phyloP scores from a whole-genome alignment of 2,888 invertebrate species.

The Leptogaster cylindrica region DNA sequence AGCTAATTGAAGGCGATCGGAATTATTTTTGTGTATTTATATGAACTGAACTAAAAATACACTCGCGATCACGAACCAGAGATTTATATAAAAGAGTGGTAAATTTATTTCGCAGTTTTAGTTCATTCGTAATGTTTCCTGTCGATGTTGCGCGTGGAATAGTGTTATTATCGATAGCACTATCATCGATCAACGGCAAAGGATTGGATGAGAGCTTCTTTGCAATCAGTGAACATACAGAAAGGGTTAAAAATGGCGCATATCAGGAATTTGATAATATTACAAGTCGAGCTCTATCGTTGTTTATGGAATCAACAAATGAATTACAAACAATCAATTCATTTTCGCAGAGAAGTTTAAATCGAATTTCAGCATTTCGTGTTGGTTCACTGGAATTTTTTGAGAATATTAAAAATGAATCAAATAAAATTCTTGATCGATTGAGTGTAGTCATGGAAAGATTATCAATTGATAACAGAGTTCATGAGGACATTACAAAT shows the following conservation, averaged over 20 bases:
- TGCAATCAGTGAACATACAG: not conserved
- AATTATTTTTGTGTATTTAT: not conserved
- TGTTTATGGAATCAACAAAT: not conserved
- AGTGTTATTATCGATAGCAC: not conserved
- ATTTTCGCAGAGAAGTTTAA: not conserved
- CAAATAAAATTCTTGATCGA: not conserved
- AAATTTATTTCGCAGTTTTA: not conserved
- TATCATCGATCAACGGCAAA: not conserved
- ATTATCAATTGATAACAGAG: too few relatives aligned
- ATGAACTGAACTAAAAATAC: not conserved
- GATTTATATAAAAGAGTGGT: slow-evolving; percentile 22
- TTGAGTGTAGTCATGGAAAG: too few relatives aligned
- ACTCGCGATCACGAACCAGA: not conserved
- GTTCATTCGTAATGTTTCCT: not conserved
- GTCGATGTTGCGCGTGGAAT: not conserved
- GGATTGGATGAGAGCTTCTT: not conserved
- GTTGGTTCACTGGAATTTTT: not conserved
- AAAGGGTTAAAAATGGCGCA: not conserved
- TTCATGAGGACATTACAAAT: slow-evolving; percentile 50
- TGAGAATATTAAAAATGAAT: not conserved
- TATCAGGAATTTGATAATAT: not conserved
- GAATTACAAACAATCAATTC: not conserved
- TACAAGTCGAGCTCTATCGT: not conserved
- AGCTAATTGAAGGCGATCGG: slow-evolving; percentile 10
- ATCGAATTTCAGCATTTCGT: not conserved